phyloP scores from a whole-genome alignment of 2,113 vertebrate species.

The Balaeniceps rex region DNA sequence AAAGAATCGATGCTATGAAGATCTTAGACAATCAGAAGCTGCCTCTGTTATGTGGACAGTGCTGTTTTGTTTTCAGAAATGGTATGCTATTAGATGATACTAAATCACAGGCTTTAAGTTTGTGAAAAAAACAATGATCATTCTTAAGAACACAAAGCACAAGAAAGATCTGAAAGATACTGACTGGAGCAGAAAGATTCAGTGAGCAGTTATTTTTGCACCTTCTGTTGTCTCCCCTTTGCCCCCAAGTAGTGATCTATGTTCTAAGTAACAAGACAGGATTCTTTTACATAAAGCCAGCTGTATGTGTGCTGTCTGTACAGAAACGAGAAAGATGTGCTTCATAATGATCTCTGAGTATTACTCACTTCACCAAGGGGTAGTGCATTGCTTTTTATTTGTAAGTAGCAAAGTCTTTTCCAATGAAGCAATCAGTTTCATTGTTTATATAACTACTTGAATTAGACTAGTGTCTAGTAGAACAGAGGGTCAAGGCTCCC shows the following conservation, averaged over 20 bases:
- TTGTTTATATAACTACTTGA: background rate
- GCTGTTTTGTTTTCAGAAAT: background rate
- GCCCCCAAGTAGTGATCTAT: background rate
- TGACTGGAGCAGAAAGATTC: background rate
- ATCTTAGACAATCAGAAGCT: background rate
- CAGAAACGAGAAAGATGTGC: background rate
- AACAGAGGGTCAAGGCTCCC: background rate
- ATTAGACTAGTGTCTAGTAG: background rate
- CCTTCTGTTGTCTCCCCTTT: background rate
- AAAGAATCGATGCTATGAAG: background rate
- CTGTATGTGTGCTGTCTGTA: background rate
- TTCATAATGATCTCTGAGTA: background rate
- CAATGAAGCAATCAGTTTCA: background rate
- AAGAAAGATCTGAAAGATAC: background rate
- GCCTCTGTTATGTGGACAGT: background rate
- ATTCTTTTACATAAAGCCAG: background rate
- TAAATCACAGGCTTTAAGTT: background rate
- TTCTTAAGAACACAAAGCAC: background rate
- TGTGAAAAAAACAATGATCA: background rate
- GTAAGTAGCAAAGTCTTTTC: background rate
- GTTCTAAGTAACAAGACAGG: background rate
- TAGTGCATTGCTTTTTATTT: background rate
- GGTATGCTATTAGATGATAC: background rate
- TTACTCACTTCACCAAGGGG: background rate
- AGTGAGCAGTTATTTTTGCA: background rate